Percentiles rank a stretch among this genome's conserved stretches.
These are phyloP conservation scores for Caenorhabditis angaria DNA, from an alignment of 2,888 invertebrate genomes.

Conservation along the genomic window DNA sequence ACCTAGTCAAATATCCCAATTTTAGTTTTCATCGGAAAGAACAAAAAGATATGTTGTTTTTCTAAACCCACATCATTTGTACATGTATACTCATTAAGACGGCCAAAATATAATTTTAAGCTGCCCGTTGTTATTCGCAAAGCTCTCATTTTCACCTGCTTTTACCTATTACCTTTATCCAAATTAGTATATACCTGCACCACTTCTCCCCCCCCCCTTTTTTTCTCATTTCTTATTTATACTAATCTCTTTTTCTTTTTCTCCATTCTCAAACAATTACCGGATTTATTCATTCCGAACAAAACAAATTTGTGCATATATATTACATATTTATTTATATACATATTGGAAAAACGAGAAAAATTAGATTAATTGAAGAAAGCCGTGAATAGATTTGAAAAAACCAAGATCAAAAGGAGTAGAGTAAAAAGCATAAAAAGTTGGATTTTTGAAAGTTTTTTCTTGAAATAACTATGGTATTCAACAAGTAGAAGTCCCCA, in stretches of 20 bases:
- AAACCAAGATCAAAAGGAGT: no score
- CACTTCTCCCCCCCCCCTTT: no score
- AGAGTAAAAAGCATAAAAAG: no score
- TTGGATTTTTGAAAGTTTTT: no score
- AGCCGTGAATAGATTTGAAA: no score
- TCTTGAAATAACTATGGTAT: no score
- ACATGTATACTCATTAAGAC: neutral
- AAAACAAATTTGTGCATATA: neutral
- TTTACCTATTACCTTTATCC: neutral
- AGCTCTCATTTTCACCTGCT: neutral
- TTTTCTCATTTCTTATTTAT: neutral
- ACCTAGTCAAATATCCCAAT: no score
- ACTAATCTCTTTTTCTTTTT: neutral
- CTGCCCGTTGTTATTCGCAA: neutral
- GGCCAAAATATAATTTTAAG: neutral
- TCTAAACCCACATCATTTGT: no score
- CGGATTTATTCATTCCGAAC: neutral
- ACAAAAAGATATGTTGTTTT: neutral
- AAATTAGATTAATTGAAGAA: no score
- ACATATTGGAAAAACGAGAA: neutral
- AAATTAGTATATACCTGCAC: no score
- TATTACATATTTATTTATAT: neutral
- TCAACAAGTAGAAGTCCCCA: no score
- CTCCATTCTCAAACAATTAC: neutral
- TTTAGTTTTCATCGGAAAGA: no score